phyloP scores from a whole-genome alignment of 2,113 vertebrate species.

The Catagonus wagneri region DNA sequence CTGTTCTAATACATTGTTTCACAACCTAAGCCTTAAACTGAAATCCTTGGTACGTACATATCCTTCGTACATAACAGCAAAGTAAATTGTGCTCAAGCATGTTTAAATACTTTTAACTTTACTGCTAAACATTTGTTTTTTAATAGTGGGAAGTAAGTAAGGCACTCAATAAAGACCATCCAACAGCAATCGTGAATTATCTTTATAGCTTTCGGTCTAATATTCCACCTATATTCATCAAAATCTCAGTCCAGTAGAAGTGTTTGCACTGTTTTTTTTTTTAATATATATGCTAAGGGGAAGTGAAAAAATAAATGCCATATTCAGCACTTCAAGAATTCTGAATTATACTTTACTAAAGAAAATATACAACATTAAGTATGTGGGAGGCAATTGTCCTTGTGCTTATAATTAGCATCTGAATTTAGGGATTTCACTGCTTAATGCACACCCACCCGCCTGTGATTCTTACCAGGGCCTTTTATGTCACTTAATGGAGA shows the following conservation, averaged over 20 bases:
- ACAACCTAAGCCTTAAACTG: conserved; percentile 5
- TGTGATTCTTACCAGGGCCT: conserved; percentile 78
- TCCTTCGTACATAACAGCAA: neutral
- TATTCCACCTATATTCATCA: conserved; percentile 45
- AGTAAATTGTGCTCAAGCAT: conserved; percentile 17
- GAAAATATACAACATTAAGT: conserved; percentile 80
- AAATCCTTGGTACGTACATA: neutral
- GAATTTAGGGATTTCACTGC: conserved; percentile 83
- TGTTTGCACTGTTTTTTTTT: neutral
- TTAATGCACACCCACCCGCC: conserved; percentile 80
- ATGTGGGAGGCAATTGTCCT: conserved; percentile 86
- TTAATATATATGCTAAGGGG: conserved; percentile 36
- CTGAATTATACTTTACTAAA: conserved; percentile 80
- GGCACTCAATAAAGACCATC: neutral
- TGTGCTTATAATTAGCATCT: conserved; percentile 84
- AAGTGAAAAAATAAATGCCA: conserved; percentile 79
- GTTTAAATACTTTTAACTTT: conserved; percentile 64
- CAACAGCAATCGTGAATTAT: conserved; percentile 32
- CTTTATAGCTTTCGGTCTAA: conserved; percentile 1
- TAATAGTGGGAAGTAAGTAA: conserved; percentile 36
- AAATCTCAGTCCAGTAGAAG: conserved; percentile 11
- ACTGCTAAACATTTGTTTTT: conserved; percentile 31
- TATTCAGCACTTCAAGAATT: conserved; percentile 82
- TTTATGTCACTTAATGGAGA: conserved; percentile 85
- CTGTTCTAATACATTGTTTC: neutral